These are phyloP conservation scores for Trypoxylus dichotomus DNA, from an alignment of 1,140 invertebrate genomes.

Conservation along the genomic window DNA sequence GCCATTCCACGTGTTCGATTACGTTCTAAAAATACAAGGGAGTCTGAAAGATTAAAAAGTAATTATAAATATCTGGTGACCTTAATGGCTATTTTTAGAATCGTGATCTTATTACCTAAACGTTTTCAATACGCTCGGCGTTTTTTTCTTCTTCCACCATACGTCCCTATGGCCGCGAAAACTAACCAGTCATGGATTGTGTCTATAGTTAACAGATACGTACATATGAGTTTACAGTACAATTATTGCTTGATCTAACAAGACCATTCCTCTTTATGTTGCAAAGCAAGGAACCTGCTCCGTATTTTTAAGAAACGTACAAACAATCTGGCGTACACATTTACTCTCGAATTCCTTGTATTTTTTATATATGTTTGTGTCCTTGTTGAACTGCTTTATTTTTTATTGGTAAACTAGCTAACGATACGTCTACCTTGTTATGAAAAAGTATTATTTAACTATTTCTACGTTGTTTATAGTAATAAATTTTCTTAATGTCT, in stretches of 20 bases:
- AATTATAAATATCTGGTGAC: slow-evolving; percentile 25
- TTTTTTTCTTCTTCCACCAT: neutral
- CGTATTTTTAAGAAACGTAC: no score
- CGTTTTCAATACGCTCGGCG: neutral
- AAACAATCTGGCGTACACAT: no score
- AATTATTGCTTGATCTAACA: no score
- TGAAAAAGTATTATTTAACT: no score
- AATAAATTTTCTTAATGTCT: neutral
- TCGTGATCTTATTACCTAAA: slow-evolving; percentile 19
- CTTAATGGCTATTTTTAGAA: slow-evolving; percentile 26
- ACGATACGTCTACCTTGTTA: no score
- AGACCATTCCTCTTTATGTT: no score
- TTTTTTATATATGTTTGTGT: no score
- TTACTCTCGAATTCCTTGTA: no score
- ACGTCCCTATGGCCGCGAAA: neutral
- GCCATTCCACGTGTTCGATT: slow-evolving; percentile 26
- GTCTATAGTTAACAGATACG: neutral
- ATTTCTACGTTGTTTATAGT: neutral
- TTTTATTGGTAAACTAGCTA: no score
- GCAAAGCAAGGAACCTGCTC: no score
- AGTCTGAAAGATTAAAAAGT: slow-evolving; percentile 24
- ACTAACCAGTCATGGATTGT: neutral
- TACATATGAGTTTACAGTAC: no score
- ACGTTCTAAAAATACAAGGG: slow-evolving; percentile 26
- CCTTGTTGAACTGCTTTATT: no score